Evolutionary conservation across 2,888 invertebrate species (phyloP).

Genomic region (Sphaerophoria taeniata): DNA sequence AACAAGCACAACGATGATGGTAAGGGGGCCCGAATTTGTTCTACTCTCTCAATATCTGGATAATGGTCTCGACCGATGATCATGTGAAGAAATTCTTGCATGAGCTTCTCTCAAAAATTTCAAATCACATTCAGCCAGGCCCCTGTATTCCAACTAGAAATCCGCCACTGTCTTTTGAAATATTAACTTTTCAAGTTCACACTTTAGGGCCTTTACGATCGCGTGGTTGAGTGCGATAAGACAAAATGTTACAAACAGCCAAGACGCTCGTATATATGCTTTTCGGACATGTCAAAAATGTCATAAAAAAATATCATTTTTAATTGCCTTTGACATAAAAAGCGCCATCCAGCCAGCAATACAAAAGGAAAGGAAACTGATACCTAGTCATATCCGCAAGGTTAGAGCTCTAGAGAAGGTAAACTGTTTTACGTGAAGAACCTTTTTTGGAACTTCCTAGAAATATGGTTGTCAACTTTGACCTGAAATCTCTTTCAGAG

Average conservation of each 20-base stretch:
- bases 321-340: constrained; percentile 49
- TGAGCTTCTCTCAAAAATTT: no score
- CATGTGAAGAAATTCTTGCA: no score
- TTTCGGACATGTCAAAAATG: constrained; percentile 52
- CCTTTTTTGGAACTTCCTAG: no score
- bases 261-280: constrained; percentile 21
- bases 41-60: no score
- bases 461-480: no score
- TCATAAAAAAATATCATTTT: constrained; percentile 52
- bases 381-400: constrained; percentile 11
- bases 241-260: constrained; percentile 1
- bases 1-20: not conserved
- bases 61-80: no score
- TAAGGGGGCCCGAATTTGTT: not conserved
- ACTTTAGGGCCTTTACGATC: constrained; percentile 19
- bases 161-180: not conserved
- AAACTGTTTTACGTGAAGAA: not conserved
- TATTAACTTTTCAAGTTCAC: constrained; percentile 41
- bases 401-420: not conserved
- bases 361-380: not conserved
- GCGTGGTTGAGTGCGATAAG: not conserved
- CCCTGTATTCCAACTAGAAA: no score
- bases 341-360: not conserved
- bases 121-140: not conserved
- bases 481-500: no score